Conservation (phyloP, 2,797 vertebrate genomes). For the Xiphorhynchus erythropygius region DNA sequence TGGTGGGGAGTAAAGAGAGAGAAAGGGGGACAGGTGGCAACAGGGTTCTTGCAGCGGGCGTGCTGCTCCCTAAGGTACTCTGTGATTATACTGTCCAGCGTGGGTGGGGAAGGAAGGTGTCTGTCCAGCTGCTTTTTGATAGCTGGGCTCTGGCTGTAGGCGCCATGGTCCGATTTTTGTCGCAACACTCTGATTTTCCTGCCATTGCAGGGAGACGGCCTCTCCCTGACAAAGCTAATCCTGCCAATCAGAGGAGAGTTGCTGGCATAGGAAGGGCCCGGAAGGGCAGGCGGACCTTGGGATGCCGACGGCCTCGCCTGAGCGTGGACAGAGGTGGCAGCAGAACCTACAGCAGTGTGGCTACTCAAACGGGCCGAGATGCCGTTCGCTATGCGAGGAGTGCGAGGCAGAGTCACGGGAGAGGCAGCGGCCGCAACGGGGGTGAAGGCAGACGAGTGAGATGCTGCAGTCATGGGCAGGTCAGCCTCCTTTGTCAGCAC, state of each 20-base stretch:
- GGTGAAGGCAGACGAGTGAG: slow-evolving; percentile 84
- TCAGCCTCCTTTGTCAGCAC: slow-evolving; percentile 94
- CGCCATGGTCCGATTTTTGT: slow-evolving; percentile 98
- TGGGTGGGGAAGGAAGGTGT: slow-evolving; percentile 95
- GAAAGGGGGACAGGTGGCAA: slow-evolving; percentile 97
- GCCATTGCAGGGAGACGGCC: slow-evolving; percentile 85
- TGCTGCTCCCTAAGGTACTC: slow-evolving; percentile 99
- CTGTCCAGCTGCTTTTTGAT: slow-evolving; percentile 98
- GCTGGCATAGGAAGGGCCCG: slow-evolving; percentile 70
- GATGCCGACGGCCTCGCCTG: slow-evolving; percentile 84
- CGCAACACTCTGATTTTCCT: slow-evolving; percentile 91
- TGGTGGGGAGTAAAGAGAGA: slow-evolving; percentile 99
- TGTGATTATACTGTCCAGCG: slow-evolving; percentile 97
- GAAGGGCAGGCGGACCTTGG: slow-evolving; percentile 78
- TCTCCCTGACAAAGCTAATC: slow-evolving; percentile 94
- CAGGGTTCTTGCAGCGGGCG: slow-evolving; percentile 98
- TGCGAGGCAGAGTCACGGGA: slow-evolving; percentile 87
- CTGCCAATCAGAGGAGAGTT: slow-evolving; percentile 90
- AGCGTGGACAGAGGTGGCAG: slow-evolving; percentile 77
- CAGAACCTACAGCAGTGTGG: slow-evolving; percentile 80
- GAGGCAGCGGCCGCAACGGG: slow-evolving; percentile 83
- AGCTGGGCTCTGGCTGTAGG: slow-evolving; percentile 97
- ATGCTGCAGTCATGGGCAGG: slow-evolving; percentile 90
- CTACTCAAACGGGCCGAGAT: slow-evolving; percentile 84
- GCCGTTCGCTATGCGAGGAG: slow-evolving; percentile 91